Evolutionary conservation across 37 sponge, comb jelly and placozoan genomes (phyloP), one percentile per base, ranked within the genome.

Genomic region (Diacarnus erythraeanus): DNA sequence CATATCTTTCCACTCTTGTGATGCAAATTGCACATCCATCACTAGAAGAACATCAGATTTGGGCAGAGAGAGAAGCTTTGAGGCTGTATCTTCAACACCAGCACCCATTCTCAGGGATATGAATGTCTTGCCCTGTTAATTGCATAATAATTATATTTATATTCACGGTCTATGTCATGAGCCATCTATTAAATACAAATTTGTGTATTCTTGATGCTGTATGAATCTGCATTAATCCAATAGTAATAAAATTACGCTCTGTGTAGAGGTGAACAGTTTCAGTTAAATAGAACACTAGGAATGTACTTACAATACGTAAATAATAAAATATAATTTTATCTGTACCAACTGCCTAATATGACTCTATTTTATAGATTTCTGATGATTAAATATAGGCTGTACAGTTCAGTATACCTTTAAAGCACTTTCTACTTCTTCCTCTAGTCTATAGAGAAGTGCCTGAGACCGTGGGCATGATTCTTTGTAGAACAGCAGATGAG

Each of bases 401-500:
- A 60, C 9, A 31, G 2, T 25, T 6, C 1, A 35, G 42, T 47
- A 65, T 41, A 63, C 74, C 74, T 61, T n/a, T 37, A 82, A 64
- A 42, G 29, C 22, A 22, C 25, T 76, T 34, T 58, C 38, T 64
- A 85, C 47, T 29, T 78, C 58, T 20, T 30, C 65, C 72, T 85
- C 72, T 74, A 85, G 66, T 31, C n/a, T 1, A 29, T 27, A 25
- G 25, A 76, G 23, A 43, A 64, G 65, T 0, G 61, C 34, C 30
- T 80, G 69, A 39, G 76, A 80, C 2, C 47, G 71, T 2, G 69
- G 18, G 39, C 57, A 30, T 20, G 29, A 6, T 31, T 76, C 71
- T 39, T 80, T 71, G 34, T 75, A 40, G 21, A 87, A 10, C 27
- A 85, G 44, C 76, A 87, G 36, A 27, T 74, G 25, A 22, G 81